phyloP scores from a whole-genome alignment of 30 jellyfish, hydroid and myxozoan genomes.

The Aurelia sp. region DNA sequence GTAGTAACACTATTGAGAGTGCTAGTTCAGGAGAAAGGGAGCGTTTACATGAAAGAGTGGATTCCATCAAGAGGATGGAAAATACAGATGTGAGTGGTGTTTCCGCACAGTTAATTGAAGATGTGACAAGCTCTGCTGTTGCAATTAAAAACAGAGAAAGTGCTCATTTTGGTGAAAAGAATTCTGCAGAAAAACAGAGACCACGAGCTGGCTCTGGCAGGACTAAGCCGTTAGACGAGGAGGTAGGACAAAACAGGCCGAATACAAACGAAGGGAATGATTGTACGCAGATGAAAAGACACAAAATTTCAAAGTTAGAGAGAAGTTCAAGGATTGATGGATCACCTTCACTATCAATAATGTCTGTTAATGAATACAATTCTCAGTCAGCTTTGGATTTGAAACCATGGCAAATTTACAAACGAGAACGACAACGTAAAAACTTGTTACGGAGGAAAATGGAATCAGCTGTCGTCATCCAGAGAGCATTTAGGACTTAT shows the following conservation, averaged over 20 bases:
- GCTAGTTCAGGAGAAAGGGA: background rate
- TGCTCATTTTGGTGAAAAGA: too few relatives aligned
- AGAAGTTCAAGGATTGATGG: conserved; percentile 24
- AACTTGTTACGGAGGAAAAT: conserved; percentile 77
- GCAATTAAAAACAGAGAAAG: too few relatives aligned
- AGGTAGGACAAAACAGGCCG: background rate
- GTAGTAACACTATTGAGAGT: background rate
- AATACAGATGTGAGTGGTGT: too few relatives aligned
- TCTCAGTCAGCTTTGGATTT: conserved; percentile 6
- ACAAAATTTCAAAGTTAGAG: background rate
- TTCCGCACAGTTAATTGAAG: background rate
- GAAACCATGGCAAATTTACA: conserved; percentile 84
- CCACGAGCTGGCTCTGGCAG: background rate
- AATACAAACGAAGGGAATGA: background rate
- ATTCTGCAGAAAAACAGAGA: background rate
- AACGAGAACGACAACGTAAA: conserved; percentile 76
- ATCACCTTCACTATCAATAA: conserved; percentile 6
- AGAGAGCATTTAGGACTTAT: conserved; percentile 73
- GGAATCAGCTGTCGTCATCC: conserved; percentile 90
- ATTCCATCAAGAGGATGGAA: background rate
- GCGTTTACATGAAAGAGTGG: background rate
- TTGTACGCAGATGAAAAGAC: background rate
- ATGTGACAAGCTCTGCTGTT: background rate
- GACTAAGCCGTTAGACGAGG: background rate
- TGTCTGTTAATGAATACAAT: conserved; percentile 21